Percentiles rank a stretch among this genome's conserved stretches.
These are phyloP conservation scores for Amniataba percoides DNA, from an alignment of 2,797 vertebrate genomes.

Conservation along the genomic window DNA sequence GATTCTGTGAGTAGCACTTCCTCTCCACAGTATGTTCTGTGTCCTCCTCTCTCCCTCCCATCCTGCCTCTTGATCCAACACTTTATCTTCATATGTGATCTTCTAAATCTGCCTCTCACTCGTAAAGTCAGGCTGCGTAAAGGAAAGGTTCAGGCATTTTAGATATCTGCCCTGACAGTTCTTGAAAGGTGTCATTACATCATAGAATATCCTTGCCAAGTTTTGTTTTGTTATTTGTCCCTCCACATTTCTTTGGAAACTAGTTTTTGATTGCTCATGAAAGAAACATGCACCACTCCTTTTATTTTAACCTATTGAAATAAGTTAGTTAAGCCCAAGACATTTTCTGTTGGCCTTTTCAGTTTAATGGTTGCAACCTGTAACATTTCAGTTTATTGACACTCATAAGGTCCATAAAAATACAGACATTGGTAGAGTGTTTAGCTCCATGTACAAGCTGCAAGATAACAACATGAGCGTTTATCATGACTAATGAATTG, in stretches of 20 bases:
- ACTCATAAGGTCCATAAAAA: not conserved
- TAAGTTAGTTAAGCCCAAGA: not conserved
- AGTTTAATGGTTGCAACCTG: not conserved
- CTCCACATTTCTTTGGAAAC: not conserved
- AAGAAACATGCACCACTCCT: not conserved
- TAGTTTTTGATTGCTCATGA: not conserved
- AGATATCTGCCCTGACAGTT: not conserved
- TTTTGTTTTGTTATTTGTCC: not conserved
- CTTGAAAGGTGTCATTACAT: not conserved
- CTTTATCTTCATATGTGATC: not conserved
- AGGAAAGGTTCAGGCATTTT: not conserved
- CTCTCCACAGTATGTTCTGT: not conserved
- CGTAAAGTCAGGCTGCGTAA: not conserved
- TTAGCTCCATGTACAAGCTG: not conserved
- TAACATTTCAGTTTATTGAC: not conserved
- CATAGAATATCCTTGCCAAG: not conserved
- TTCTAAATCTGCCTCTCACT: slow-evolving; percentile 2
- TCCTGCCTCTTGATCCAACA: not conserved
- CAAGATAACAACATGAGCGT: not conserved
- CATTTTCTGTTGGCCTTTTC: not conserved
- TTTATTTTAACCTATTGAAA: not conserved
- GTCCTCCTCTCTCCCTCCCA: not conserved
- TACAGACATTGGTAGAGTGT: not conserved
- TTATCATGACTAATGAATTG: not conserved
- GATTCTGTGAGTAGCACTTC: slow-evolving; percentile 86